Conservation (phyloP, 2,888 invertebrate species). For the Drosophila nr. medialis region DNA sequence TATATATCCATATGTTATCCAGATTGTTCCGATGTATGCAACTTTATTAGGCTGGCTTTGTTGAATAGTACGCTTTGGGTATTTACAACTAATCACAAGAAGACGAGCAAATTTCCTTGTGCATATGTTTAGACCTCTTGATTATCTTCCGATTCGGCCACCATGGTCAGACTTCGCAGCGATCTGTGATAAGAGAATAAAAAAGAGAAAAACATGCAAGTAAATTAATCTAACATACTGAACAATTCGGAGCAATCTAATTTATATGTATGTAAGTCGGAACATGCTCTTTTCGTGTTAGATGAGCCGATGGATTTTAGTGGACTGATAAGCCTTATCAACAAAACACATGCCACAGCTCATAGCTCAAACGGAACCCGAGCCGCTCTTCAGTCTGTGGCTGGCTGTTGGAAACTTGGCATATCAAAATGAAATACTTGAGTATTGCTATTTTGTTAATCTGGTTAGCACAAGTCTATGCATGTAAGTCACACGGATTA, state of each 20-base stretch:
- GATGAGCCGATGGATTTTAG: conserved; percentile 18
- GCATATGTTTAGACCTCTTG: conserved; percentile 68
- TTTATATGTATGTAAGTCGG: conserved; percentile 4
- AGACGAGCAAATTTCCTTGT: conserved; percentile 58
- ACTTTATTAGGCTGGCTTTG: conserved; percentile 39
- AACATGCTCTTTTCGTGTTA: conserved; percentile 45
- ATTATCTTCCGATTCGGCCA: conserved; percentile 76
- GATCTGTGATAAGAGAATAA: conserved; percentile 72
- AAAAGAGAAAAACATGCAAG: background rate
- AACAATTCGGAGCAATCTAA: conserved; percentile 19
- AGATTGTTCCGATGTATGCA: conserved; percentile 33
- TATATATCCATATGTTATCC: conserved; percentile 17
- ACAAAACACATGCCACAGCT: conserved; percentile 11
- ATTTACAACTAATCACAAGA: conserved; percentile 77
- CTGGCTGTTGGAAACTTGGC: conserved; percentile 23
- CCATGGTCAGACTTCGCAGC: conserved; percentile 84
- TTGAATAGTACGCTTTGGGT: conserved; percentile 54
- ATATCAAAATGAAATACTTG: conserved; percentile 54
- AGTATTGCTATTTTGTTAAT: conserved; percentile 45
- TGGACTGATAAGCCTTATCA: conserved; percentile 48
- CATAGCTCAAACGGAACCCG: conserved; percentile 8
- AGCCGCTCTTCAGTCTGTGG: conserved; percentile 39
- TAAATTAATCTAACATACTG: conserved; percentile 24
- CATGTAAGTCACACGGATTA: conserved; percentile 38
- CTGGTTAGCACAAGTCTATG: conserved; percentile 37